Base-by-base conservation (phyloP, 2,888 invertebrate genomes). In the Leptinotarsa tumamoca region DNA sequence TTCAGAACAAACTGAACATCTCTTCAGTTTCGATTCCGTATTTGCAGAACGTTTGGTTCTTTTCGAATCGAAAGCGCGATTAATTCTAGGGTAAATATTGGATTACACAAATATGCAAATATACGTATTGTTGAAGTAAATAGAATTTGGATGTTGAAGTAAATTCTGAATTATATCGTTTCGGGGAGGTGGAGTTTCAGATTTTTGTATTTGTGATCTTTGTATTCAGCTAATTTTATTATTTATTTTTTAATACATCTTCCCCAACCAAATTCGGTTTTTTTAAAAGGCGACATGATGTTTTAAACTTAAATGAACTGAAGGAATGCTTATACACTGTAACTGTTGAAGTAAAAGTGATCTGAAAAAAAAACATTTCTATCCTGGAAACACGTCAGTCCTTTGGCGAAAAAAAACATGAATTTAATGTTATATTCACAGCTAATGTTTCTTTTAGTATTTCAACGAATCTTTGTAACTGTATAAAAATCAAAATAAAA, bases 1-100 rank as follows among this genome's bases (percentile, higher is more conserved):
- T 86, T 85, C 84, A 80, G 67, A 83, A 78, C 80, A 84, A 83
- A 84, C 86, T 86, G 86, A 87, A 86, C 83, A 87, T 85, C 83
- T 84, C 43, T 83, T 84, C 85, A 85, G 85, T 83, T 85, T 82
- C 85, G 85, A 85, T 86, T 86, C 86, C 83, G 84, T 84, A 83
- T 84, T 83, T 82, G 81, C 82, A 80, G 78, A 78, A 80, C 75
- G 81, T 83, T 58, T 27, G 21, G 23, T 21, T 23, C 58, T 23
- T 23, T 58, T 23, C 23, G 23, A 4, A 58, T 58, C 21, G 23
- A 13, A 21, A 27, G 23, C 58, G 58, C 23, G 58, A 58, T 58
- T 21, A 21, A 21, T 21, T 21, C 21, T 15, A 58, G 27, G 15
- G 58, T 58, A 58, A 58, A 58, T 23, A 58, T 58, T 23, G 58